Base-by-base conservation (phyloP, 2,797 vertebrate species). In the Fistularia commersonii region DNA sequence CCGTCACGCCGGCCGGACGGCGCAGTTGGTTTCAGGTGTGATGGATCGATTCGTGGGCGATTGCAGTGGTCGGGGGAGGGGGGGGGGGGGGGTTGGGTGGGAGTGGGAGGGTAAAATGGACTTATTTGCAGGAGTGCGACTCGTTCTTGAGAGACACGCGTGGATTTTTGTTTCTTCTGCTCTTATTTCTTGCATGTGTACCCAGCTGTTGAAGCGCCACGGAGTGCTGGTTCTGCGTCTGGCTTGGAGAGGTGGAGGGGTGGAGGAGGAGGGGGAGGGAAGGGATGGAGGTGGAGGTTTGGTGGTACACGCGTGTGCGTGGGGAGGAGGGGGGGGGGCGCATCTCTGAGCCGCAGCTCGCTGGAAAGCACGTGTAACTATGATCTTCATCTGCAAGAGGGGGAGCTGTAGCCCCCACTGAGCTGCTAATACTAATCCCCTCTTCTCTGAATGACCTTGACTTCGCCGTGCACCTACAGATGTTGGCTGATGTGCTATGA, bases 391-490 rank as follows among this genome's bases (percentile, higher is more conserved):
- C 48, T 49, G 42, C 37, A 41, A 50, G 34, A 64, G 49, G 11
- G n/a, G 4, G 15, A 31, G 48, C 37, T 37, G 6, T 36, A 33
- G 32, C 13, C 37, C 4, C 0, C n/a, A 33, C 11, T 41, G 32
- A 55, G 43, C 48, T 57, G 48, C 0, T 46, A 51, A 57, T 53
- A 46, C 31, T 46, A 34, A 59, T 38, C n/a, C 58, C 67, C 59
- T 61, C 61, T 66, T 86, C 86, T 67, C 60, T 61, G 74, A 57
- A 81, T 87, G 88, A 90, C 90, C 90, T 91, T 90, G 87, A 84
- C 53, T 67, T 41, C 57, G 36, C 45, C 41, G 38, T 34, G 56
- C 59, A 61, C 57, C 46, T 62, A 69, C 68, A 81, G 69, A 79
- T 75, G 74, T 79, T 74, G 45, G 69, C 67, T 66, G 82, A 77